Percentiles rank a stretch among this genome's conserved stretches.
These are phyloP conservation scores for Helobdella robusta DNA, from an alignment of 2,888 invertebrate species.

Conservation along the genomic window DNA sequence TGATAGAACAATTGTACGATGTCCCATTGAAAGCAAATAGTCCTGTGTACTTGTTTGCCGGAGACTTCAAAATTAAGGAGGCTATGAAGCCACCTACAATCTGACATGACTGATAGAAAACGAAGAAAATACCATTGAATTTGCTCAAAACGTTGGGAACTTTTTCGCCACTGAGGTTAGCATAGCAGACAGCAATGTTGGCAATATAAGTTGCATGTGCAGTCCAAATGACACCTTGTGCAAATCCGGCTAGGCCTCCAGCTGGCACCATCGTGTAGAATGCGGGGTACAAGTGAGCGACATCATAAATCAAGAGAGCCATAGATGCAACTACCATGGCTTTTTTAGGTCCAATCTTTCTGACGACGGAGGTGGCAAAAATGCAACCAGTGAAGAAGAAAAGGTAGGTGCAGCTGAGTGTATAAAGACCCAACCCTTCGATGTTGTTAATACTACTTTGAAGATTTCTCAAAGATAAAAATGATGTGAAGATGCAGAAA, in stretches of 20 bases:
- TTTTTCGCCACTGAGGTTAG: conserved; percentile 37
- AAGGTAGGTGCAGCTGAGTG: conserved; percentile 40
- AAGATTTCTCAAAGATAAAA: conserved; percentile 42
- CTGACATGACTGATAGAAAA: conserved; percentile 41
- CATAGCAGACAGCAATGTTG: conserved; percentile 40
- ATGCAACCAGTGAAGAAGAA: conserved; percentile 43
- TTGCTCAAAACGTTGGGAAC: conserved; percentile 39
- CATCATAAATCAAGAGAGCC: conserved; percentile 39
- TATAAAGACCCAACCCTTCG: conserved; percentile 42
- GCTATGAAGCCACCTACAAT: conserved; percentile 36
- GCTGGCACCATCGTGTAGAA: conserved; percentile 41
- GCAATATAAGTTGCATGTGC: conserved; percentile 45
- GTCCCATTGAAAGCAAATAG: conserved; percentile 15
- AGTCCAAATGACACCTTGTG: conserved; percentile 43
- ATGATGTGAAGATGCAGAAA: conserved; percentile 40
- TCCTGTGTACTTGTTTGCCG: background rate
- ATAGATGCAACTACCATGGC: conserved; percentile 36
- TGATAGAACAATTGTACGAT: conserved; percentile 6
- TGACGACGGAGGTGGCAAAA: conserved; percentile 42
- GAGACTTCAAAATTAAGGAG: conserved; percentile 30
- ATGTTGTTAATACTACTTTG: conserved; percentile 45
- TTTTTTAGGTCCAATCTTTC: conserved; percentile 40
- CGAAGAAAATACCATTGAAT: conserved; percentile 45
- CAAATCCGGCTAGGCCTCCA: conserved; percentile 40
- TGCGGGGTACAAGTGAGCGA: conserved; percentile 41